Evolutionary conservation across 1,140 invertebrate species (phyloP), one percentile per base, ranked within the genome.

Genomic region (Saccostrea echinata): DNA sequence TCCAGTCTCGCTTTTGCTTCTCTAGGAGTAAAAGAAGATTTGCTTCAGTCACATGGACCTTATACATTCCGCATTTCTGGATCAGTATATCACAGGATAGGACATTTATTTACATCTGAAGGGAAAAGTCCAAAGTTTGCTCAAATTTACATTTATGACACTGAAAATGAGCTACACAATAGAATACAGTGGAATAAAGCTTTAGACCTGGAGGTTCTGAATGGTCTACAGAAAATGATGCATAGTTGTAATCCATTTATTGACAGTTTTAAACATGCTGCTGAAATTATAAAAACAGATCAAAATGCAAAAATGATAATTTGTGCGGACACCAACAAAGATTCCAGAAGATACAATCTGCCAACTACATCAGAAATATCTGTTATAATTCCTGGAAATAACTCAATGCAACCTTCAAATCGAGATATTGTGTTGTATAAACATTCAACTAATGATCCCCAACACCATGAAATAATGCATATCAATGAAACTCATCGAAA

Each of bases 41-140:
- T n/a, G n/a, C n/a, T n/a, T n/a, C n/a, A n/a, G n/a, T n/a, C n/a
- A n/a, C n/a, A n/a, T n/a, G n/a, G n/a, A n/a, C 84, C 84, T 16
- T 84, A 84, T 33, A 64, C 55, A 8, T 84, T 84, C 55, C 84
- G 84, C 1, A 84, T 84, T 18, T n/a, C 16, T 61, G 84, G 84
- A n/a, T 84, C 84, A 61, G 57, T 84, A 13, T 61, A 84, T 30
- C 84, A 84, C 55, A 84, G 84, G 61, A 84, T 84, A 30, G 84
- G 84, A 18, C 84, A 84, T 61, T 55, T 84, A n/a, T 84, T 84
- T 84, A 52, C 84, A 64, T 52, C 27, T 33, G 6, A 16, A 84
- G 82, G 82, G 55, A n/a, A 84, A 84, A 24, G 11, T 53, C 82
- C 82, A 84, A 84, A 84, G 11, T 84, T 84, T 84, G 35, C 55